These are phyloP conservation scores for Brenthis daphne DNA, from an alignment of 2,888 invertebrate genomes.

Conservation along the genomic window DNA sequence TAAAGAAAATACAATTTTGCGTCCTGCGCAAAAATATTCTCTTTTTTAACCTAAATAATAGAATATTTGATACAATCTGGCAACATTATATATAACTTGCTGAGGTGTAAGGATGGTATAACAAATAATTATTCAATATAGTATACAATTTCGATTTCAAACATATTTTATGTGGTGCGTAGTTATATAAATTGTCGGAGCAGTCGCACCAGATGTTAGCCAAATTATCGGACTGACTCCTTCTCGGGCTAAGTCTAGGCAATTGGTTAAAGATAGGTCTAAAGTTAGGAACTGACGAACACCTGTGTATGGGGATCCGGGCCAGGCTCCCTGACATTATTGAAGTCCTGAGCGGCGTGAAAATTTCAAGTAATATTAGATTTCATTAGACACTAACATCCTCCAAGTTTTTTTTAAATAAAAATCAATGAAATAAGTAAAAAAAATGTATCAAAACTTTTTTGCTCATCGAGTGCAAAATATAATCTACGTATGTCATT, in stretches of 20 bases:
- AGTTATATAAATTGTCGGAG: slow-evolving; percentile 63
- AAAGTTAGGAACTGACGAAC: slow-evolving; percentile 50
- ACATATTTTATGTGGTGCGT: slow-evolving; percentile 65
- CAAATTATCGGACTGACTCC: slow-evolving; percentile 50
- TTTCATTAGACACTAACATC: neutral
- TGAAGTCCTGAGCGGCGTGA: slow-evolving; percentile 74
- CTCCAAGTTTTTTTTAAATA: neutral
- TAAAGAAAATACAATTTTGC: neutral
- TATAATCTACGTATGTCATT: no score
- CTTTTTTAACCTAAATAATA: neutral
- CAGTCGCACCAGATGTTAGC: slow-evolving; percentile 64
- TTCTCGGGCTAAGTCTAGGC: slow-evolving; percentile 14
- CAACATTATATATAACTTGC: slow-evolving; percentile 66
- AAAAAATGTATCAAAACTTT: neutral
- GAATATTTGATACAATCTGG: slow-evolving; percentile 4
- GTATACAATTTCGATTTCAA: slow-evolving; percentile 62
- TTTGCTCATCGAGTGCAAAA: no score
- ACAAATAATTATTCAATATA: slow-evolving; percentile 60
- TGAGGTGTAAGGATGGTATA: slow-evolving; percentile 67
- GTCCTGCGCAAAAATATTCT: neutral
- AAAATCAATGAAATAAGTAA: neutral
- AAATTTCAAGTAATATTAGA: slow-evolving; percentile 35
- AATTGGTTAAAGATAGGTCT: slow-evolving; percentile 30
- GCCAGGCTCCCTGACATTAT: slow-evolving; percentile 77
- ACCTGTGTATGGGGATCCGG: slow-evolving; percentile 80